Evolutionary conservation across 2,888 invertebrate species (phyloP), one percentile per base, ranked within the genome.

Genomic region (Psylliodes chrysocephalus): DNA sequence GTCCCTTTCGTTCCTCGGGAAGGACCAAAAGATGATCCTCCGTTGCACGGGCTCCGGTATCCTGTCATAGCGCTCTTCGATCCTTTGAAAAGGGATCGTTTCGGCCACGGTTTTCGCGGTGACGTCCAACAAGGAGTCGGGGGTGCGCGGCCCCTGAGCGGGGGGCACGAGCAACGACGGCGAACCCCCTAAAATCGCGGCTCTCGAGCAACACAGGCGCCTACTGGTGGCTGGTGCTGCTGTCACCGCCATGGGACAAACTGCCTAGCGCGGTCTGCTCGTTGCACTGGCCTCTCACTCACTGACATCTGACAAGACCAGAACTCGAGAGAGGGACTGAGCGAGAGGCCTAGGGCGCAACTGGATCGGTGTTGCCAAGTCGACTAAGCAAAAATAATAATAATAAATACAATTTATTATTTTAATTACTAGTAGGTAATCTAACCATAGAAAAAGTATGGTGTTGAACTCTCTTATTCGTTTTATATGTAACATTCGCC

Each of bases 1-100:
- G 85, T 93, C 93, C 79, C 91, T 86, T 83, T 94, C 94, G 81
- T 93, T 91, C 78, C 93, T 85, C 73, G 94, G 94, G 85, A 94
- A 94, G 71, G 93, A 93, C 92, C 93, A 94, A 85, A 89, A 94
- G 79, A 94, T 92, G 82, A 94, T 92, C 79, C 93, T 87, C 74
- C 91, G 87, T 83, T 94, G 94, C 81, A 94, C 93, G 72, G 93
- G 93, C 82, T 94, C 94, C 73, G 94, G 94, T 82, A 94, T 93
- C 77, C 93, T 89, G 81, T 92, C 91, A 83, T 92, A 93, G 72
- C 91, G 89, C 82, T 93, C 93, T 84, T 94, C 94, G 79, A 94
- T 92, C 76, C 91, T 87, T 82, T 94, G 93, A 84, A 93, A 94
- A 70, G 93, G 92, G 77, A 93, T 90, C 82, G 91, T 90, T 82